Percentiles rank a stretch among this genome's conserved stretches.
phyloP scores from a whole-genome alignment of 2,797 vertebrate species.

The Acipenser ruthenus region DNA sequence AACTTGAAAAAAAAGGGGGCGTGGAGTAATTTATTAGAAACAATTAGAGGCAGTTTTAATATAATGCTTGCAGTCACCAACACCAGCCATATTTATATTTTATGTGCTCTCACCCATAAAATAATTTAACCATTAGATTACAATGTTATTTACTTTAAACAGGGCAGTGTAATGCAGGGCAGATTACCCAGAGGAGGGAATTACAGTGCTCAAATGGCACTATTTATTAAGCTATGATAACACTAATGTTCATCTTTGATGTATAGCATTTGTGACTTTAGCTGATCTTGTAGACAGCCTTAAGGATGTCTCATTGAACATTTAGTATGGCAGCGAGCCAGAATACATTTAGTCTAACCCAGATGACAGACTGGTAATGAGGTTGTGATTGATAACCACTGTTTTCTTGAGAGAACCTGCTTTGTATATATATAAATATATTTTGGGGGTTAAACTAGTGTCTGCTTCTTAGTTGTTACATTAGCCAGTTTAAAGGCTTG shows the following conservation, averaged over 20 bases:
- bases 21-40: no score
- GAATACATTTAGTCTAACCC: constrained; percentile 72
- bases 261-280: constrained; percentile 64
- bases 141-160: constrained; percentile 49
- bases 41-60: no score
- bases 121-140: constrained; percentile 65
- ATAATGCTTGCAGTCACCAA: constrained; percentile 44
- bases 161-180: constrained; percentile 45
- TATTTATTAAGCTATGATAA: constrained; percentile 72
- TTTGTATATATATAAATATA: constrained; percentile 23
- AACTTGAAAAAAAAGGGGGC: no score
- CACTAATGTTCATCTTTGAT: constrained; percentile 66
- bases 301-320: constrained; percentile 81
- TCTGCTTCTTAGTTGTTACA: no score
- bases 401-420: constrained; percentile 67
- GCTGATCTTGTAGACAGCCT: constrained; percentile 73
- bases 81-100: constrained; percentile 57
- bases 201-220: constrained; percentile 55
- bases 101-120: constrained; percentile 63
- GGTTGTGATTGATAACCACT: constrained; percentile 73
- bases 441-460: neutral
- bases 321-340: constrained; percentile 73
- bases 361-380: constrained; percentile 73
- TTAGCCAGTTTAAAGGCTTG: no score
- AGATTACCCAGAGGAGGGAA: constrained; percentile 56